Evolutionary conservation across 1,140 invertebrate species (phyloP), one percentile per base, ranked within the genome.

Genomic region (Scaptomyza montana): DNA sequence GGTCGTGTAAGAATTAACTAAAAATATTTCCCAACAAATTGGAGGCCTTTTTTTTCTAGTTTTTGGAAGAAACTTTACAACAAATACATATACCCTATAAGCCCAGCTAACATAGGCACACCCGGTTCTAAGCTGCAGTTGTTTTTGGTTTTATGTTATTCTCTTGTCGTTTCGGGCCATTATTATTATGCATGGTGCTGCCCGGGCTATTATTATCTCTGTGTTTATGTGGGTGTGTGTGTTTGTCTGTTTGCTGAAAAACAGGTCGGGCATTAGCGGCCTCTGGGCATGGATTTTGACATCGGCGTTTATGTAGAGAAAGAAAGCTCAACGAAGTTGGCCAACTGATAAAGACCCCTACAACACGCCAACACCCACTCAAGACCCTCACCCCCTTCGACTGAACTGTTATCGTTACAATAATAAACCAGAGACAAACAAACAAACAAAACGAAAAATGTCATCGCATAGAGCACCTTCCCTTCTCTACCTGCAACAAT

Each of bases 371-470:
- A 41, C 39, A 0, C 36, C 10, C 39, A n/a, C 3, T 1, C 39
- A n/a, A n/a, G n/a, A n/a, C n/a, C n/a, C n/a, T n/a, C n/a, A n/a
- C 5, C 9, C 41, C 16, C 46, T 0, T 12, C 39, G 39, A 3
- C 41, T 19, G 21, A 70, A 39, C 46, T 46, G 55, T 59, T 66
- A 66, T 66, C 63, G 49, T 16, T 39, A 57, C 60, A 72, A 72
- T 66, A 65, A 73, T 68, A 73, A 68, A 56, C 21, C 64, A 68
- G 21, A 55, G 62, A 65, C 63, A 67, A 68, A 16, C 16, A 16
- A 16, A n/a, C n/a, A n/a, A n/a, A n/a, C 63, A 62, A 51, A 47
- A 30, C 30, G 30, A 30, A 2, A 30, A 6, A 33, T 33, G 1
- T 33, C 30, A 33, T 6, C 30, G 30, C 30, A 33, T 33, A 5